phyloP scores from a whole-genome alignment of 2,113 vertebrate species.

The Cnemophilus loriae region DNA sequence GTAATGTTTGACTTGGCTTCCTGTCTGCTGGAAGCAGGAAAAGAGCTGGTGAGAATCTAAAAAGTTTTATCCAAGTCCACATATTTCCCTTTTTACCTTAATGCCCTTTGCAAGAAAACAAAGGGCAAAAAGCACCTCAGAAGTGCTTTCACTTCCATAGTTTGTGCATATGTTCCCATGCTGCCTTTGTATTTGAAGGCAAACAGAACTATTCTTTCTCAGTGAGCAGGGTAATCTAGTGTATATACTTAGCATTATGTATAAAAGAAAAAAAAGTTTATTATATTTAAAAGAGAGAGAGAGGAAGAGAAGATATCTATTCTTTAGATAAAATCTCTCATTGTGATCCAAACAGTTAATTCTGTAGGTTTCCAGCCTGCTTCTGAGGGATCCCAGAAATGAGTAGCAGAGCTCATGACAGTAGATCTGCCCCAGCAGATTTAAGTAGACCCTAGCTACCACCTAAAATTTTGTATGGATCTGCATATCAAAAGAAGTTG shows the following conservation, averaged over 20 bases:
- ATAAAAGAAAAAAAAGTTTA: background rate
- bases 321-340: background rate
- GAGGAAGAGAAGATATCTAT: background rate
- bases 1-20: slow-evolving; percentile 50
- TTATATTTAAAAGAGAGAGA: background rate
- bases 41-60: slow-evolving; percentile 33
- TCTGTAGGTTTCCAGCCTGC: background rate
- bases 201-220: background rate
- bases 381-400: background rate
- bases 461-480: background rate
- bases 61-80: slow-evolving; percentile 6
- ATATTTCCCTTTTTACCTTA: slow-evolving; percentile 8
- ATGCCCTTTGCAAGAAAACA: background rate
- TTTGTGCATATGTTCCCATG: background rate
- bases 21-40: slow-evolving; percentile 43
- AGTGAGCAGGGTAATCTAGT: background rate
- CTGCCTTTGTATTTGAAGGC: background rate
- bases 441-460: background rate
- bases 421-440: background rate
- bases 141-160: background rate
- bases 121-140: background rate
- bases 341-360: background rate
- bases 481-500: background rate
- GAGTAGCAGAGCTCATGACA: background rate
- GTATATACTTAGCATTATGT: background rate